phyloP scores from a whole-genome alignment of 1,140 invertebrate genomes.

The Mya arenaria region DNA sequence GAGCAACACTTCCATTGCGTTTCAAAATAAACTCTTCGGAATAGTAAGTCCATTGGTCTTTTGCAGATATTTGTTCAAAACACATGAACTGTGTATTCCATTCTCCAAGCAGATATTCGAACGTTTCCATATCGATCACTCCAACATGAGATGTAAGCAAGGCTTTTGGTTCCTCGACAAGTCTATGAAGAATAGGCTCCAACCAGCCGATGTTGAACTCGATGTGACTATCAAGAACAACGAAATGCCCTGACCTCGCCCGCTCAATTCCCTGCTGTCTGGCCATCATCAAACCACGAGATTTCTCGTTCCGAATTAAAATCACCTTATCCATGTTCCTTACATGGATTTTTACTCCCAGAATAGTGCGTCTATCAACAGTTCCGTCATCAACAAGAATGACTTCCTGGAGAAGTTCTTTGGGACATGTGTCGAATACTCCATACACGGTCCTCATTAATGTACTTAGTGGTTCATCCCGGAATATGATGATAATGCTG shows the following conservation, averaged over 20 bases:
- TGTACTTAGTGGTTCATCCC: constrained; percentile 92
- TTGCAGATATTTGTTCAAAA: constrained; percentile 18
- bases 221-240: constrained; percentile 38
- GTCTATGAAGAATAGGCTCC: constrained; percentile 19
- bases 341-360: constrained; percentile 7
- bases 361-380: background rate
- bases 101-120: background rate
- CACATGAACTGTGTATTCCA: background rate
- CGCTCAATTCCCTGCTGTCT: constrained; percentile 27
- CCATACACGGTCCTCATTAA: constrained; percentile 92
- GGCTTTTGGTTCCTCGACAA: constrained; percentile 25
- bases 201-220: constrained; percentile 28
- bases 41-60: constrained; percentile 26
- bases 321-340: constrained; percentile 28
- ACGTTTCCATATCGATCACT: background rate
- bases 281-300: constrained; percentile 27
- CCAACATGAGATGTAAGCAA: constrained; percentile 24
- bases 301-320: constrained; percentile 10
- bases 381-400: constrained; percentile 91
- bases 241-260: constrained; percentile 3
- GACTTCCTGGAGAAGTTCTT: constrained; percentile 91
- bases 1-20: constrained; percentile 33
- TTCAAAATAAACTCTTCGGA: background rate
- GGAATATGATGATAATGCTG: constrained; percentile 91
- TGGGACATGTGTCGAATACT: constrained; percentile 90